Percentiles rank a stretch among this genome's conserved stretches.
Conservation (phyloP, 2,888 invertebrate species). For the Pseudanteris insignis region DNA sequence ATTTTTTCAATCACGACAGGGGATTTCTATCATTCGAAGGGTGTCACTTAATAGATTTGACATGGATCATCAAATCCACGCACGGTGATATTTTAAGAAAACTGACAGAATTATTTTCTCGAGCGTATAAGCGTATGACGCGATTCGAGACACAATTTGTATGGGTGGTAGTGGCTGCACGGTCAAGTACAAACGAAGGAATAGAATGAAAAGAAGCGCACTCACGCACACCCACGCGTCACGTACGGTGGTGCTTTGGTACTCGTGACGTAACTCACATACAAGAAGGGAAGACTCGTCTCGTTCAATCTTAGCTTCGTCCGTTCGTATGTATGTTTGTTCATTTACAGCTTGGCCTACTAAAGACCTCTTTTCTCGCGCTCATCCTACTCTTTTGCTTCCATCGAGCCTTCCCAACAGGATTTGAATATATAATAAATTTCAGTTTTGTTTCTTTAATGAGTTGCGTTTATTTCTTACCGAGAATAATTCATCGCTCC, state of each 20-base stretch:
- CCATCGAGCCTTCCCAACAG: slow-evolving; percentile 7
- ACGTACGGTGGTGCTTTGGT: slow-evolving; percentile 35
- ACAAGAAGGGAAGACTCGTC: slow-evolving; percentile 38
- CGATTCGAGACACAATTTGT: slow-evolving; percentile 11
- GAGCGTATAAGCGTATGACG: no score
- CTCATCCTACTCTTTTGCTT: slow-evolving; percentile 11
- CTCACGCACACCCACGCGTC: slow-evolving; percentile 28
- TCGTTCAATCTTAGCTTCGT: slow-evolving; percentile 15
- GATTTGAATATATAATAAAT: slow-evolving; percentile 17
- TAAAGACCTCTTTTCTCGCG: slow-evolving; percentile 32
- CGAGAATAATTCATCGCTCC: no score
- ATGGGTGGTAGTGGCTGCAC: slow-evolving; percentile 34
- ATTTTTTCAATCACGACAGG: no score
- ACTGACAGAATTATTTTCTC: no score
- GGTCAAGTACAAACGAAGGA: slow-evolving; percentile 38
- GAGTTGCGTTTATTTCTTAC: no score
- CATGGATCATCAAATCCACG: no score
- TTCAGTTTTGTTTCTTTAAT: not conserved
- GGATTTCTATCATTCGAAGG: no score
- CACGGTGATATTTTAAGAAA: no score
- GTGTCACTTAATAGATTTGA: no score
- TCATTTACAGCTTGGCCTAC: slow-evolving; percentile 42
- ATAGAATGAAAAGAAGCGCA: slow-evolving; percentile 36
- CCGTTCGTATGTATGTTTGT: slow-evolving; percentile 26
- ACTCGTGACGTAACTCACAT: slow-evolving; percentile 34